Conservation (phyloP, 1,140 invertebrate genomes). For the Bicyclus anynana region DNA sequence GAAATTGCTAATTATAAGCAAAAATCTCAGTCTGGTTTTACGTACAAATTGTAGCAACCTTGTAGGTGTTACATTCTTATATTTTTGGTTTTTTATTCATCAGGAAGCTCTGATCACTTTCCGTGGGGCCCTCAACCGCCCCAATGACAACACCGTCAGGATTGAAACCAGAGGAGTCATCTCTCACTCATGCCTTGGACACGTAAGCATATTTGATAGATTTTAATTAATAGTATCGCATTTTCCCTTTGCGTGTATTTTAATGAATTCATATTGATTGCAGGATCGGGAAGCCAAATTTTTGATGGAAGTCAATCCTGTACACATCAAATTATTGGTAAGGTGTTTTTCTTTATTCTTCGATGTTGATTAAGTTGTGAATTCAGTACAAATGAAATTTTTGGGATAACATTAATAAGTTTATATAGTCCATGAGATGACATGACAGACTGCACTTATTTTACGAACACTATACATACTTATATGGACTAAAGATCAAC, state of each 20-base stretch:
- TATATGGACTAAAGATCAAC: too few relatives aligned
- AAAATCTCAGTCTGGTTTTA: not conserved
- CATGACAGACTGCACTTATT: too few relatives aligned
- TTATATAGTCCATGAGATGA: too few relatives aligned
- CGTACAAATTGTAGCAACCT: too few relatives aligned
- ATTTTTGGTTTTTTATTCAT: slow-evolving; percentile 3
- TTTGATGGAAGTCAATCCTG: slow-evolving; percentile 61
- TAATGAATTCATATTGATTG: slow-evolving; percentile 13
- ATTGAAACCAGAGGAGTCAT: slow-evolving; percentile 47
- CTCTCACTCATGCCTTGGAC: slow-evolving; percentile 51
- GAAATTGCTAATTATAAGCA: too few relatives aligned
- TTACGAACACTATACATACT: too few relatives aligned
- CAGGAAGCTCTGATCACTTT: slow-evolving; percentile 55
- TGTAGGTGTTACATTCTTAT: not conserved
- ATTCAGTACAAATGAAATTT: too few relatives aligned
- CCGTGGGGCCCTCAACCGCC: slow-evolving; percentile 34
- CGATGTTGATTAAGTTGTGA: not conserved
- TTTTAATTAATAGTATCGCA: too few relatives aligned
- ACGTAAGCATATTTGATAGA: slow-evolving; percentile 54
- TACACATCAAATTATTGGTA: slow-evolving; percentile 66
- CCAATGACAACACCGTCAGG: slow-evolving; percentile 38
- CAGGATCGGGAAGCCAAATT: slow-evolving; percentile 64
- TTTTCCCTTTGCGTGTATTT: not conserved
- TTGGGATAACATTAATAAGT: too few relatives aligned
- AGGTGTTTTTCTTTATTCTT: slow-evolving; percentile 14